These are phyloP conservation scores for Ischnus inquisitorius DNA, from an alignment of 2,888 invertebrate species.

Conservation along the genomic window DNA sequence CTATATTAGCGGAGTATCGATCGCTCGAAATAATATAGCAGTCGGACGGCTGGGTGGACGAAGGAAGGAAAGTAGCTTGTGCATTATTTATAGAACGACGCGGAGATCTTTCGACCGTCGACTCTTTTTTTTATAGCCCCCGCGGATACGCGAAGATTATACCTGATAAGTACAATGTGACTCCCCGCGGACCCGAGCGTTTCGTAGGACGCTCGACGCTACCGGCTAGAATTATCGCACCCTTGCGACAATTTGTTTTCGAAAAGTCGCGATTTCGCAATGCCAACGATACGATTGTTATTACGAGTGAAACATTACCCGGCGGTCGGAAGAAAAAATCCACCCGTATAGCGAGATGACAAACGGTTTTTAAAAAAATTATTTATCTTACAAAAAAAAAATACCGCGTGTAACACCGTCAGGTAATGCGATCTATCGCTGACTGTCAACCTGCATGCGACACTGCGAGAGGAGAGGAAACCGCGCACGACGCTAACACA, in stretches of 20 bases:
- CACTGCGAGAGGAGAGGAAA: conserved; percentile 41
- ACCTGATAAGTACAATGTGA: not conserved
- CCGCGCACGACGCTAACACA: conserved; percentile 39
- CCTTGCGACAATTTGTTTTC: not conserved
- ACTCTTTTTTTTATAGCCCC: conserved; percentile 10
- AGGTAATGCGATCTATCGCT: conserved; percentile 55
- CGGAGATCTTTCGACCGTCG: conserved; percentile 17
- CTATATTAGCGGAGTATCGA: conserved; percentile 39
- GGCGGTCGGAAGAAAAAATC: not conserved
- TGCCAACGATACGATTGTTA: not conserved
- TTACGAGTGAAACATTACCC: not conserved
- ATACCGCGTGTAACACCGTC: conserved; percentile 37
- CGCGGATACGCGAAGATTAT: not conserved
- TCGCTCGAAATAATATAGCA: conserved; percentile 53
- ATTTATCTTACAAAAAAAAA: not conserved
- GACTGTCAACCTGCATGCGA: conserved; percentile 53
- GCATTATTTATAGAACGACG: conserved; percentile 30
- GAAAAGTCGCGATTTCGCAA: not conserved
- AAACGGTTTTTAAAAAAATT: not conserved
- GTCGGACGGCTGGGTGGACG: not conserved
- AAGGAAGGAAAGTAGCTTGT: conserved; percentile 30
- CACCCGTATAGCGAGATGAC: not conserved
- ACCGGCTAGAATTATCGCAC: not conserved
- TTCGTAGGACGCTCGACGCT: not conserved
- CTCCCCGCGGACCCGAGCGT: too few relatives aligned